Evolutionary conservation across 2,113 vertebrate species (phyloP).

Genomic region (Stomatorhinus ivindoensis): DNA sequence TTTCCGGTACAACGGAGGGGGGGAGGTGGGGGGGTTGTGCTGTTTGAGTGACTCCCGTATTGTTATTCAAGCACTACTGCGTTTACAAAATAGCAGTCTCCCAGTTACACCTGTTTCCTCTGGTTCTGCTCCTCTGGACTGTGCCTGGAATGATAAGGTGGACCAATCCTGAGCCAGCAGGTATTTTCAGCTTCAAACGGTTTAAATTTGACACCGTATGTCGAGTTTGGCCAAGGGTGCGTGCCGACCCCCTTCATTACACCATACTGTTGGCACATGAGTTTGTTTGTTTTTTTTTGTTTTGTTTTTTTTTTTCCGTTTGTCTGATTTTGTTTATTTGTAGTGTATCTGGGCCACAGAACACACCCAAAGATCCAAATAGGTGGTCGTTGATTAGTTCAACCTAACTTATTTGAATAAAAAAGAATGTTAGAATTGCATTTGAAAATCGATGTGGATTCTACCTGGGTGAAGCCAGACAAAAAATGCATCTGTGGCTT

Average conservation of each 20-base stretch:
- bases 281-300: neutral
- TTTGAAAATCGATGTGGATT: neutral
- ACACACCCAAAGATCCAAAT: neutral
- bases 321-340: neutral
- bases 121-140: neutral
- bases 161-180: neutral
- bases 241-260: neutral
- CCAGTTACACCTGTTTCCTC: neutral
- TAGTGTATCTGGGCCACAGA: neutral
- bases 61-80: conserved; percentile 1
- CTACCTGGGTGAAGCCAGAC: neutral
- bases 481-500: neutral
- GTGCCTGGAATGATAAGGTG: neutral
- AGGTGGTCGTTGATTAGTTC: neutral
- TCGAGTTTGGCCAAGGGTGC: neutral
- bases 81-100: neutral
- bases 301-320: neutral
- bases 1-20: neutral
- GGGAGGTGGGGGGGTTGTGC: neutral
- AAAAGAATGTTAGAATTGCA: neutral
- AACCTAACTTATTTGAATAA: neutral
- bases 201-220: neutral
- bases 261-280: neutral
- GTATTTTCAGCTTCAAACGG: neutral
- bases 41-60: neutral